phyloP scores from a whole-genome alignment of 2,113 vertebrate species.

The Salminus brasiliensis region DNA sequence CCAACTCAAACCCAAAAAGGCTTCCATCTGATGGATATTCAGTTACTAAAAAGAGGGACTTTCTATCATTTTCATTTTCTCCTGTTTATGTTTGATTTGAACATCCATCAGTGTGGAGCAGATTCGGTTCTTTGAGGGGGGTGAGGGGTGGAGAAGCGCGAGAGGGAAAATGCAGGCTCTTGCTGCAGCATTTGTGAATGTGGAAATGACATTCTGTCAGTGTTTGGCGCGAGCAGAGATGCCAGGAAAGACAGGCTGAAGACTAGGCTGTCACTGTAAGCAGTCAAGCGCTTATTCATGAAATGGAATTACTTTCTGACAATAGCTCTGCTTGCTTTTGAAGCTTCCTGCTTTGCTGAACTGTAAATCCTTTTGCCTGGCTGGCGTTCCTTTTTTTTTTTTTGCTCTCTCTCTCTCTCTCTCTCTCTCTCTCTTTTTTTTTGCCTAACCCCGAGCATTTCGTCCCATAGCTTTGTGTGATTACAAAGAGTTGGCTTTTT shows the following conservation, averaged over 20 bases:
- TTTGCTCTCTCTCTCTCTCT: too few species aligned
- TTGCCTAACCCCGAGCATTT: slow-evolving; percentile 28
- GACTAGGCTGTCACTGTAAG: slow-evolving; percentile 71
- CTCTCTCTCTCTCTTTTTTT: too few species aligned
- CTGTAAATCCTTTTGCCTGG: slow-evolving; percentile 69
- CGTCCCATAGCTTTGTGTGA: slow-evolving; percentile 52
- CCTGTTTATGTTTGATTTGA: slow-evolving; percentile 48
- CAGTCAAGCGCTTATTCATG: slow-evolving; percentile 75
- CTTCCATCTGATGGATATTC: slow-evolving; percentile 22
- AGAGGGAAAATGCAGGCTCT: slow-evolving; percentile 16
- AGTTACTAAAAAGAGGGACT: slow-evolving; percentile 31
- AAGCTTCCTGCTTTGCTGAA: slow-evolving; percentile 70
- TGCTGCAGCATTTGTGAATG: slow-evolving; percentile 58
- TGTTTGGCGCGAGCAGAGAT: slow-evolving; percentile 56
- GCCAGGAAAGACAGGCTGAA: slow-evolving; percentile 65
- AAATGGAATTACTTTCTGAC: slow-evolving; percentile 79
- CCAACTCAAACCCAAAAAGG: background rate
- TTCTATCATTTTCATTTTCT: slow-evolving; percentile 38
- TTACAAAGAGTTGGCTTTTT: slow-evolving; percentile 58
- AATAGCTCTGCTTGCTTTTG: slow-evolving; percentile 71
- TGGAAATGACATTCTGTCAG: slow-evolving; percentile 63
- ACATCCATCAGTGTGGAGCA: slow-evolving; percentile 54
- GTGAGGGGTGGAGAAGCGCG: background rate
- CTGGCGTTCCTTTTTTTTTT: slow-evolving; percentile 52
- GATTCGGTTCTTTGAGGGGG: slow-evolving; percentile 51